Percentiles rank a stretch among this genome's conserved stretches.
phyloP scores from a whole-genome alignment of 2,797 vertebrate genomes.

The Glyptemys insculpta region DNA sequence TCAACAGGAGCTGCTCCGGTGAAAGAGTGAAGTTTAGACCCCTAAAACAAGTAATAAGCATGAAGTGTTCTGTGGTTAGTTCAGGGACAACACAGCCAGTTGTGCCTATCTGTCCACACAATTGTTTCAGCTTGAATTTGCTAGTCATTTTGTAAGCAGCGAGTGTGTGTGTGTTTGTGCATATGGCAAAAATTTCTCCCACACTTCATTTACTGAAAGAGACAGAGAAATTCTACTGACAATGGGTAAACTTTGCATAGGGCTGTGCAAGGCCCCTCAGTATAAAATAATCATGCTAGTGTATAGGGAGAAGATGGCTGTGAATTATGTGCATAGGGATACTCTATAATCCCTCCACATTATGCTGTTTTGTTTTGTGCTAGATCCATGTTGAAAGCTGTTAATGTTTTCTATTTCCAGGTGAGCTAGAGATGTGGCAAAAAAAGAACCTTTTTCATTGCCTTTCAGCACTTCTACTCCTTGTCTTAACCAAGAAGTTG shows the following conservation, averaged over 20 bases:
- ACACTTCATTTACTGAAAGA: neutral
- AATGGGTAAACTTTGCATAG: neutral
- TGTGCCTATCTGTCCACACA: accelerated
- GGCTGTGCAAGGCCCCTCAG: neutral
- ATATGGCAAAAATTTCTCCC: accelerated
- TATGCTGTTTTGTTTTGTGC: neutral
- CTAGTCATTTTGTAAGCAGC: neutral
- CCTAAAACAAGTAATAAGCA: neutral
- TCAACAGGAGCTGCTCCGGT: accelerated
- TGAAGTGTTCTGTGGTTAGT: neutral
- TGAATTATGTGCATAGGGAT: neutral
- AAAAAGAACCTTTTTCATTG: neutral
- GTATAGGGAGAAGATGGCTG: neutral
- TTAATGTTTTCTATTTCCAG: neutral
- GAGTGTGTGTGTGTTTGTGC: accelerated
- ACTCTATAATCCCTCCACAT: neutral
- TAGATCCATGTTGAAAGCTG: neutral
- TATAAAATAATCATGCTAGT: accelerated
- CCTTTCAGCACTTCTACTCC: neutral
- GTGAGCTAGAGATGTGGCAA: neutral
- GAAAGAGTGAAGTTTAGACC: neutral
- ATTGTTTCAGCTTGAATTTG: neutral
- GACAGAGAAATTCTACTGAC: neutral
- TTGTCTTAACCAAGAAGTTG: neutral
- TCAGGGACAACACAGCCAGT: neutral